Percentiles rank a stretch among this genome's conserved stretches.
Evolutionary conservation across 2,113 vertebrate species (phyloP).

Genomic region (Reinhardtius hippoglossoides): DNA sequence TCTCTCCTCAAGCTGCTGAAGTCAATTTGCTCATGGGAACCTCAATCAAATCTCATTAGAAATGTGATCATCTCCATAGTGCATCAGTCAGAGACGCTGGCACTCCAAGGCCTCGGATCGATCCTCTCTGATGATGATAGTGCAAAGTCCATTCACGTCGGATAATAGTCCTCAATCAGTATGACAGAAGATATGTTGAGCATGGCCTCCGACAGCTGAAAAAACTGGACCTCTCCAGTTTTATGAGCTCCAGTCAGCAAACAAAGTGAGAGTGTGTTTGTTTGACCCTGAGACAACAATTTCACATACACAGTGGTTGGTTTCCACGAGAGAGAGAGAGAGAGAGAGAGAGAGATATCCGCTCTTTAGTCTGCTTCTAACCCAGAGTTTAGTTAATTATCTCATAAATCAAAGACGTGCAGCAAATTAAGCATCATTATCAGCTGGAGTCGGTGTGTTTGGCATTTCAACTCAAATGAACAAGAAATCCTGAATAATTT

Average conservation of each 20-base stretch:
- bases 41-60: constrained; percentile 53
- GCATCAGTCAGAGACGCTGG: constrained; percentile 46
- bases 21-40: constrained; percentile 35
- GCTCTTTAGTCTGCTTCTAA: neutral
- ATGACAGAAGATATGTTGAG: constrained; percentile 42
- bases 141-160: constrained; percentile 15
- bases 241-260: constrained; percentile 17
- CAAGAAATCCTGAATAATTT: too few species aligned
- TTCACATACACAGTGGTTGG: constrained; percentile 10
- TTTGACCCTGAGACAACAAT: constrained; percentile 9
- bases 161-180: constrained; percentile 52
- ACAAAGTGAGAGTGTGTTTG: constrained; percentile 24
- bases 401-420: too few species aligned
- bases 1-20: constrained; percentile 30
- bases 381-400: neutral
- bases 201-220: constrained; percentile 11
- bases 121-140: constrained; percentile 42
- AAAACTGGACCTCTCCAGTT: constrained; percentile 8
- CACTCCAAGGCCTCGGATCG: constrained; percentile 44
- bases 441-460: too few species aligned
- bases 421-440: too few species aligned
- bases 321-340: neutral
- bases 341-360: neutral
- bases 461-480: too few species aligned
- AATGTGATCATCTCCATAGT: constrained; percentile 51